phyloP scores from a whole-genome alignment of 1,140 invertebrate species.

The Drosophila pruinosa region DNA sequence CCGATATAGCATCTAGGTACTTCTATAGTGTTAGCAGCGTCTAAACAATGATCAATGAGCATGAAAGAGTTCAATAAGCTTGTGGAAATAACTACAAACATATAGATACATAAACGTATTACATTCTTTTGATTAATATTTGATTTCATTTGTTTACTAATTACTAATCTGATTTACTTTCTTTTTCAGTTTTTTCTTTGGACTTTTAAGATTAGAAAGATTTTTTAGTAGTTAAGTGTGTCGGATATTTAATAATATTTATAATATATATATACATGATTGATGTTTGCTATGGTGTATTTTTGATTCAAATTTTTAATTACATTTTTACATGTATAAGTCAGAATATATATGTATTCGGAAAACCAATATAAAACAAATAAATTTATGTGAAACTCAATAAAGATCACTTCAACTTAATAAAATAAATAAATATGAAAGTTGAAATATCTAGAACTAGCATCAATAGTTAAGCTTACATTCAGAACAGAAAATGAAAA shows the following conservation, averaged over 20 bases:
- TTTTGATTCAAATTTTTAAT: constrained; percentile 72
- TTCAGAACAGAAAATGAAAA: constrained; percentile 6
- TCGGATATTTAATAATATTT: constrained; percentile 48
- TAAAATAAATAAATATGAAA: neutral
- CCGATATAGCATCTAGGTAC: constrained; percentile 69
- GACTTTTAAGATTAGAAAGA: constrained; percentile 19
- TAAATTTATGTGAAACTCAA: neutral
- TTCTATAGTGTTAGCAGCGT: constrained; percentile 41
- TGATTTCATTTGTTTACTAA: neutral
- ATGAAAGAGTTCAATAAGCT: constrained; percentile 32
- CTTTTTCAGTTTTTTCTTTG: constrained; percentile 30
- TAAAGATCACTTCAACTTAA: constrained; percentile 15
- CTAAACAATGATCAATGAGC: constrained; percentile 26
- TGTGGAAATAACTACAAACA: constrained; percentile 2
- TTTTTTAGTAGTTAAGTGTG: constrained; percentile 6
- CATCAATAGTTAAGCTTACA: constrained; percentile 9
- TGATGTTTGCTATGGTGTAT: constrained; percentile 72
- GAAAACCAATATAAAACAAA: neutral
- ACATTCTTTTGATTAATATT: neutral
- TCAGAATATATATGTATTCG: constrained; percentile 23
- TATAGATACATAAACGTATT: neutral
- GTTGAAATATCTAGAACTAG: constrained; percentile 15
- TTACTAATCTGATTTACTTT: neutral
- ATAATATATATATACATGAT: constrained; percentile 40
- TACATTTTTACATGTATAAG: constrained; percentile 52